Base-by-base conservation (phyloP, 2,888 invertebrate genomes). In the Phania funesta region DNA sequence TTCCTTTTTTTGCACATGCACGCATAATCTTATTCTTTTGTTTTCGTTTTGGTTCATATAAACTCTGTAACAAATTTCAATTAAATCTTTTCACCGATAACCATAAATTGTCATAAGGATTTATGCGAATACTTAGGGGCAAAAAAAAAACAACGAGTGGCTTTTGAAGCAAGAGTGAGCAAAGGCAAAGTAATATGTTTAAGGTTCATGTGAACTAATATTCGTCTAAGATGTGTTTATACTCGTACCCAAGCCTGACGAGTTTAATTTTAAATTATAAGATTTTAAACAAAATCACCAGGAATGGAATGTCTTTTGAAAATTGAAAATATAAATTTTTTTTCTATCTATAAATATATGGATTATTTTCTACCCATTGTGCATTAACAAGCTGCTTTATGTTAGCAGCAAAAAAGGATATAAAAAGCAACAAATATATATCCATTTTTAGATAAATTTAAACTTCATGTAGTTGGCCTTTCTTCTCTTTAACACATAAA, bases 1-100 rank as follows among this genome's bases (percentile, higher is more conserved):
- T 56, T 56, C 18, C 7, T 35, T 74, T n/a, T 4, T 35, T 3
- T 29, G 5, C 29, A 7, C 44, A 11, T 22, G 41, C 16, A 24
- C 9, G 7, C 11, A 71, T 44, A 24, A 26, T 16, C 13, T 9
- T 13, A 24, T 22, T 13, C 44, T 65, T 56, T 38, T 48, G 48
- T 67, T 58, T 20, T 22, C 7, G 41, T 52, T 70, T 50, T 32
- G 22, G 32, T 54, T 3, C 70, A 70, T 65, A 76, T 70, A 80
- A 41, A 13, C 52, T 67, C 35, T 77, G 77, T 81, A 68, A 68
- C 73, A 74, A 77, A 58, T 81, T 80, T 62, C 62, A 67, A 76
- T 81, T 71, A 73, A 76, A 56, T 32, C 60, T 73, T 71, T 68
- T 41, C 67, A 77, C 16, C 62, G 77, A 77, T 73, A 77, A 73